phyloP scores from a whole-genome alignment of 2,797 vertebrate species.

The Muscicapa comitata region DNA sequence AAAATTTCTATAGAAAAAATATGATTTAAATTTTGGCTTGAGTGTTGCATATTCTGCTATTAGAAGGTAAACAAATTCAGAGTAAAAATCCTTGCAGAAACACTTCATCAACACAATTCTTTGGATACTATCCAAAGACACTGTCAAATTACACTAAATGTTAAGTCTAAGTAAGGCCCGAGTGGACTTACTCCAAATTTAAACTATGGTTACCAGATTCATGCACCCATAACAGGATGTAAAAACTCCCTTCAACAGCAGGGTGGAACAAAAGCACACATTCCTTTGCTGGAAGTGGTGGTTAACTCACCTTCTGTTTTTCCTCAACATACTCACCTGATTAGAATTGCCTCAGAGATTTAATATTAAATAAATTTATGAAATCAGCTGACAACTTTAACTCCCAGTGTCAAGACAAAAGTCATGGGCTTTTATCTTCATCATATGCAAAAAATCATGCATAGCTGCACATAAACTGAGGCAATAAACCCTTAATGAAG shows the following conservation, averaged over 20 bases:
- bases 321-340: not conserved
- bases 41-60: not conserved
- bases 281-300: not conserved
- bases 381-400: not conserved
- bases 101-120: not conserved
- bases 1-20: not conserved
- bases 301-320: constrained; percentile 32
- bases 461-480: not conserved
- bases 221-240: not conserved
- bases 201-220: not conserved
- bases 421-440: not conserved
- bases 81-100: not conserved
- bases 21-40: not conserved
- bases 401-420: not conserved
- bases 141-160: not conserved
- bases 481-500: not conserved
- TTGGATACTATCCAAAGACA: not conserved
- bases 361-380: not conserved
- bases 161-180: not conserved
- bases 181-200: not conserved
- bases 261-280: not conserved
- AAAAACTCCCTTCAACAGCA: not conserved
- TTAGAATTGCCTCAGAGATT: not conserved
- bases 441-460: not conserved
- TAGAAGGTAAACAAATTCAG: not conserved